phyloP scores from a whole-genome alignment of 2,888 invertebrate species.

The Drosophila putrida region DNA sequence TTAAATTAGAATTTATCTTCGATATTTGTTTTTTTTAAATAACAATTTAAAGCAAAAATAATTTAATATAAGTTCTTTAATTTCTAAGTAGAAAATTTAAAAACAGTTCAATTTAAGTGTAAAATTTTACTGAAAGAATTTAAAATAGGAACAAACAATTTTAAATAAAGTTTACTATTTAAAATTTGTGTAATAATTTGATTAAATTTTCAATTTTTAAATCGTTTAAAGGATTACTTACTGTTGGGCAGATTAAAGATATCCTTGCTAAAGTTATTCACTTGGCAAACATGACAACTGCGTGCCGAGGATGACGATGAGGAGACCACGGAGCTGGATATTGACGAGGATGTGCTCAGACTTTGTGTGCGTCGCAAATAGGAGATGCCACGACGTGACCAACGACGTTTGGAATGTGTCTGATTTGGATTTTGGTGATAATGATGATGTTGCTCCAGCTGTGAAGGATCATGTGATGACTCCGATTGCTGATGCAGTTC shows the following conservation, averaged over 20 bases:
- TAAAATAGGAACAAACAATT: too few relatives aligned
- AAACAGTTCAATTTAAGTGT: too few relatives aligned
- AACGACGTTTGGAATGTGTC: conserved; percentile 68
- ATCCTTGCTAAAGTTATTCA: conserved; percentile 84
- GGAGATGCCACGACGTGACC: conserved; percentile 44
- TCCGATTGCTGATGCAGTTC: conserved; percentile 35
- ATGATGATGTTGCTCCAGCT: conserved; percentile 34
- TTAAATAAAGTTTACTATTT: too few relatives aligned
- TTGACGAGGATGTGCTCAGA: conserved; percentile 68
- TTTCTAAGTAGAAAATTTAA: too few relatives aligned
- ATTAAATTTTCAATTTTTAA: too few relatives aligned
- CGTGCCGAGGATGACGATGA: conserved; percentile 69
- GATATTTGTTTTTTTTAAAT: too few relatives aligned
- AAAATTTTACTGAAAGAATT: too few relatives aligned
- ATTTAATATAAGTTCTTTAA: too few relatives aligned
- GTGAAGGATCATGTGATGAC: neutral
- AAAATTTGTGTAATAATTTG: too few relatives aligned
- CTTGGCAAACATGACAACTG: conserved; percentile 85
- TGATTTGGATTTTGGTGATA: conserved; percentile 39
- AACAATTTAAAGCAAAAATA: too few relatives aligned
- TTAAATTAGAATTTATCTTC: too few relatives aligned
- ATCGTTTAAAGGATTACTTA: neutral
- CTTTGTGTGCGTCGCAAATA: conserved; percentile 84
- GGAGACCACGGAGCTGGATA: neutral
- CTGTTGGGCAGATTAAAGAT: conserved; percentile 82